Evolutionary conservation across 2,888 invertebrate species (phyloP).

Genomic region (Torymus texanus): DNA sequence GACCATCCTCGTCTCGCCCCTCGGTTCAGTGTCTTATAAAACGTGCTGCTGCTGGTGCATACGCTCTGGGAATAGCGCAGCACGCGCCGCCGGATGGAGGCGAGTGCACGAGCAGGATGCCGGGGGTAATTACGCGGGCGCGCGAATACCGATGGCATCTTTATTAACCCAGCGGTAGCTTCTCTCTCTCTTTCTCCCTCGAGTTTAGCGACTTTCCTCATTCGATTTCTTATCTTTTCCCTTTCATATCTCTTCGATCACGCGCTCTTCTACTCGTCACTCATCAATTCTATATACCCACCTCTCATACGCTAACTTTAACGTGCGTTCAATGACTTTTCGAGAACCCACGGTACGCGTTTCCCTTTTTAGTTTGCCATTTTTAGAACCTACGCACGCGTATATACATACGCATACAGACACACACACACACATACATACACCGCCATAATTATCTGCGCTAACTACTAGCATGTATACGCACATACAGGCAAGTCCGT

Average conservation of each 20-base stretch:
- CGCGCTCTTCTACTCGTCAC: not conserved
- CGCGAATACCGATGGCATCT: slow-evolving; percentile 45
- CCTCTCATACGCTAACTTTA: not conserved
- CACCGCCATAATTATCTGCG: slow-evolving; percentile 36
- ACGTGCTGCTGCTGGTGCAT: not conserved
- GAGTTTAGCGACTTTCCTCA: slow-evolving; percentile 23
- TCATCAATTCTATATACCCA: slow-evolving; percentile 20
- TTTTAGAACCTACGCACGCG: slow-evolving; percentile 22
- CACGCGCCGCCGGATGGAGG: slow-evolving; percentile 14
- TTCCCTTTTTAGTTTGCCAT: slow-evolving; percentile 19
- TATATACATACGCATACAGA: not conserved
- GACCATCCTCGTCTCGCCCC: no score
- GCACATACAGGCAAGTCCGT: not conserved
- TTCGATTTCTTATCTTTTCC: slow-evolving; percentile 28
- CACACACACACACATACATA: not conserved
- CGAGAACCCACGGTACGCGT: not conserved
- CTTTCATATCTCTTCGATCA: not conserved
- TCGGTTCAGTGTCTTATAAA: no score
- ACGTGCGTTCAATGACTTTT: slow-evolving; percentile 39
- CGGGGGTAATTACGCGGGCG: slow-evolving; percentile 28
- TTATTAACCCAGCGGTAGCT: slow-evolving; percentile 34
- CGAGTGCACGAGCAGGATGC: slow-evolving; percentile 27
- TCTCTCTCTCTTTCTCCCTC: no score
- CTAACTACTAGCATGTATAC: not conserved
- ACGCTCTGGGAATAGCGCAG: slow-evolving; percentile 17